Conservation (phyloP, 2,113 vertebrate genomes). For the Artemisiospiza belli region DNA sequence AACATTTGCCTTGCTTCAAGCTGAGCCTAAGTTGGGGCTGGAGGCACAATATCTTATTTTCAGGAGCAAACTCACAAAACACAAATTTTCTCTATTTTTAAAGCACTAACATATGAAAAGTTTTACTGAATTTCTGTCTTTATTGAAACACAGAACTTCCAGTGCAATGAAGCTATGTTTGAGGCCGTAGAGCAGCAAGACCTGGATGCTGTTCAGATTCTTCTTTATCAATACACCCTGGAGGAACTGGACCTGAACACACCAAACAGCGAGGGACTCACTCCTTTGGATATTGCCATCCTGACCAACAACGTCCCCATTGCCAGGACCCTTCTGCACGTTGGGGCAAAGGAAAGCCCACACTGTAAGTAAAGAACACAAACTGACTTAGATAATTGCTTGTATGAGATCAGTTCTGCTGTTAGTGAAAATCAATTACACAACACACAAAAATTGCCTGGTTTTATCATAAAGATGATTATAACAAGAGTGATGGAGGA, state of each 20-base stretch:
- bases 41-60: not conserved
- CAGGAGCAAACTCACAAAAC: not conserved
- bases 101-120: not conserved
- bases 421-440: not conserved
- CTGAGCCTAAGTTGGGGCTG: not conserved
- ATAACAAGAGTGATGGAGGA: not conserved
- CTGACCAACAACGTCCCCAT: conserved; percentile 95
- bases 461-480: not conserved
- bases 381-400: not conserved
- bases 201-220: conserved; percentile 88
- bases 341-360: conserved; percentile 90
- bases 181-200: conserved; percentile 97
- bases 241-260: conserved; percentile 96
- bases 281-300: conserved; percentile 90
- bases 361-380: conserved; percentile 87
- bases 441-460: not conserved
- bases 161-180: conserved; percentile 90
- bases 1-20: not conserved
- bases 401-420: not conserved
- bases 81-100: not conserved
- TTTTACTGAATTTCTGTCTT: not conserved
- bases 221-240: conserved; percentile 86
- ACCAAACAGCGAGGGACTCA: conserved; percentile 90
- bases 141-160: conserved; percentile 80
- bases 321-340: conserved; percentile 87